A percentile compares a stretch with the other conserved stretches of the same genome.
phyloP scores from a whole-genome alignment of 1,140 invertebrate species.

The Hycleus cichorii region DNA sequence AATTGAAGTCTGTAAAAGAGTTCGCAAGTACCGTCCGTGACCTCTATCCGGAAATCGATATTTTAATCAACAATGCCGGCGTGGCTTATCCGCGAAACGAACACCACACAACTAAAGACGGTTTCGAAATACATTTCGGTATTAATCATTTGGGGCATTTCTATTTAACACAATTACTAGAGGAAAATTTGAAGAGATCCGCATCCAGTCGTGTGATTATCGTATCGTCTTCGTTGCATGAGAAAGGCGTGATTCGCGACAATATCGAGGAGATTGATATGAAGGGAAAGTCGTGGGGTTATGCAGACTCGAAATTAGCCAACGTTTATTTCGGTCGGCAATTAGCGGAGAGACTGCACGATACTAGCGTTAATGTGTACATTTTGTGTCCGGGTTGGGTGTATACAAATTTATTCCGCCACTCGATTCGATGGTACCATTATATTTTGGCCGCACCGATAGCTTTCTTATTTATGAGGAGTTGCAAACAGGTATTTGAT shows the following conservation, averaged over 20 bases:
- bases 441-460: conserved; percentile 62
- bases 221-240: conserved; percentile 47
- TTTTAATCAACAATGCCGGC: conserved; percentile 73
- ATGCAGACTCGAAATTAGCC: conserved; percentile 73
- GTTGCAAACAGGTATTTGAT: conserved; percentile 59
- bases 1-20: conserved; percentile 59
- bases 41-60: conserved; percentile 56
- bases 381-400: conserved; percentile 79
- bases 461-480: conserved; percentile 61
- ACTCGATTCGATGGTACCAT: conserved; percentile 60
- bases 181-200: conserved; percentile 57
- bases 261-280: conserved; percentile 52
- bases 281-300: conserved; percentile 51
- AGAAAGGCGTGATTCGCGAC: conserved; percentile 66
- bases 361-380: conserved; percentile 60
- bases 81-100: conserved; percentile 49
- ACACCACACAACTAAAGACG: conserved; percentile 60
- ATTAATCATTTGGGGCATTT: conserved; percentile 80
- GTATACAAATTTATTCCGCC: conserved; percentile 68
- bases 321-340: conserved; percentile 63
- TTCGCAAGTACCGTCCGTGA: conserved; percentile 59
- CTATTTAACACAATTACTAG: conserved; percentile 69
- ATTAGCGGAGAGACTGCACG: conserved; percentile 50
- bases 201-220: conserved; percentile 55
- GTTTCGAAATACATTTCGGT: conserved; percentile 76